A percentile compares a stretch with the other conserved stretches of the same genome.
phyloP scores from a whole-genome alignment of 2,113 vertebrate species.

The Zingel zingel region DNA sequence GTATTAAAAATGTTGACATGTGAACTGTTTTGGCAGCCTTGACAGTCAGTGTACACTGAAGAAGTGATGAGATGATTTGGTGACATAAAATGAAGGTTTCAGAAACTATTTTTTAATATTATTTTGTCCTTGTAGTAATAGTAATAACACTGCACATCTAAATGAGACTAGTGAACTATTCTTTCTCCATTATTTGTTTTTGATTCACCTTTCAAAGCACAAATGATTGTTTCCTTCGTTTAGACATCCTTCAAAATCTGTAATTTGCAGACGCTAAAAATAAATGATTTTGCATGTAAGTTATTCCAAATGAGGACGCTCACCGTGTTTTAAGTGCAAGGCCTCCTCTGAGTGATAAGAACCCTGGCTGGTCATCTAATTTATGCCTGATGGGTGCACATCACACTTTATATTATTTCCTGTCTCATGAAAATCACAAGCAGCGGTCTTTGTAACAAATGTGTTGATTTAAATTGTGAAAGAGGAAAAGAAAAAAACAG shows the following conservation, averaged over 20 bases:
- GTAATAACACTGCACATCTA: conserved; percentile 3
- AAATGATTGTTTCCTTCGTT: conserved; percentile 19
- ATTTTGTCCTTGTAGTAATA: background rate
- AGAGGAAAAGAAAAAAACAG: conserved; percentile 10
- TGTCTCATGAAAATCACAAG: conserved; percentile 68
- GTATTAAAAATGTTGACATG: conserved; percentile 26
- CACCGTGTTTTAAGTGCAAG: conserved; percentile 59
- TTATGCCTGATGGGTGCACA: conserved; percentile 73
- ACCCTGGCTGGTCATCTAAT: conserved; percentile 70
- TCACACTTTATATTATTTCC: conserved; percentile 68
- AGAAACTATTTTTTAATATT: background rate
- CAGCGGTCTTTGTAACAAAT: conserved; percentile 48
- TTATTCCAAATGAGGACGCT: conserved; percentile 59
- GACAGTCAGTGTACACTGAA: background rate
- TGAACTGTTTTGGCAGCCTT: background rate
- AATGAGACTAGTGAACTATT: conserved; percentile 84
- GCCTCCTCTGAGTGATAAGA: conserved; percentile 60
- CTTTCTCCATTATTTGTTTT: conserved; percentile 10
- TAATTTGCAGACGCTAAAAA: conserved; percentile 45
- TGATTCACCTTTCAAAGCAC: conserved; percentile 13
- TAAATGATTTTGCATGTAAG: conserved; percentile 36
- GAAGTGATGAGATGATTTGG: conserved; percentile 17
- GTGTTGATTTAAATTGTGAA: conserved; percentile 54
- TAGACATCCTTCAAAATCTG: conserved; percentile 1
- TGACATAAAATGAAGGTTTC: conserved; percentile 5